Evolutionary conservation across 2,797 vertebrate species (phyloP).

Genomic region (Pseudochirops corinnae): DNA sequence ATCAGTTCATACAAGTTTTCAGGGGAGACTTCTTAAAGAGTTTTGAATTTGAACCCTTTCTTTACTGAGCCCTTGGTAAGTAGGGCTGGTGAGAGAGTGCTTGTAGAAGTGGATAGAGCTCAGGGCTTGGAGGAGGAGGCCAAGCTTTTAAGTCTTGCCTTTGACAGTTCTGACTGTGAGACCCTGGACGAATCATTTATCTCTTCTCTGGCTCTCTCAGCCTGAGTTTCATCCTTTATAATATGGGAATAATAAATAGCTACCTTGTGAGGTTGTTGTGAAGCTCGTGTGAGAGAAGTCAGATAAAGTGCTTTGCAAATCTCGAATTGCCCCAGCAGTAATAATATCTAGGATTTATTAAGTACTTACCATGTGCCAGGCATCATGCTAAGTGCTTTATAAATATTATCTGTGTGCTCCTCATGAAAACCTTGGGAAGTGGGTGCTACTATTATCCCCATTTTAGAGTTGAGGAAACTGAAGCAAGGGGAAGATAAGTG

Average conservation of each 20-base stretch:
- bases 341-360: too few species aligned
- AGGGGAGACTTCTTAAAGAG: not conserved
- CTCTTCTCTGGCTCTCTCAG: not conserved
- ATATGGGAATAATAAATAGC: not conserved
- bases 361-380: too few species aligned
- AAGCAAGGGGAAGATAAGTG: not conserved
- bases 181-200: not conserved
- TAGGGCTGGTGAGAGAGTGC: not conserved
- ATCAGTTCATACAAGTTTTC: not conserved
- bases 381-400: not conserved
- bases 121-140: too few species aligned
- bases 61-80: not conserved
- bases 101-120: not conserved
- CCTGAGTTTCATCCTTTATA: not conserved
- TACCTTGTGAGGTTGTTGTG: not conserved
- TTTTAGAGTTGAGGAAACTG: not conserved
- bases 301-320: not conserved
- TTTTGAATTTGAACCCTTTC: not conserved
- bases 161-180: not conserved
- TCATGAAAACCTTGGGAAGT: not conserved
- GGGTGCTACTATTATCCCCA: not conserved
- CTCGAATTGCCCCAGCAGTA: not conserved
- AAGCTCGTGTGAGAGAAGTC: not conserved
- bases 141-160: too few species aligned
- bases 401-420: not conserved